phyloP scores from a whole-genome alignment of 2,797 vertebrate genomes.

The Columba guinea region DNA sequence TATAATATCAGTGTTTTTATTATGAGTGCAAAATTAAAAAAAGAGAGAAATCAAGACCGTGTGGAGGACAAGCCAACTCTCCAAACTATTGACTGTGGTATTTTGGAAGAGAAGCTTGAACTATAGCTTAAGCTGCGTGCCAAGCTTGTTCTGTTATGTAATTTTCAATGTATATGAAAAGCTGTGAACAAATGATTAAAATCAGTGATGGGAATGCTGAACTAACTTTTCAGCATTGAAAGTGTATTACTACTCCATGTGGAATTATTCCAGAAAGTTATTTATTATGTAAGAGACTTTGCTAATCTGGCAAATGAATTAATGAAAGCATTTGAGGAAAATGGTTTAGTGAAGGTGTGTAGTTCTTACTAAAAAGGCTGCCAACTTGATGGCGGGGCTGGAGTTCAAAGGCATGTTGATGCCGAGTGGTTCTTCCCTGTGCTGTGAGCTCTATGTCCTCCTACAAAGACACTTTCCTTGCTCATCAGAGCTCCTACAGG shows the following conservation, averaged over 20 bases:
- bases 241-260: conserved; percentile 19
- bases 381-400: not conserved
- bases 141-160: not conserved
- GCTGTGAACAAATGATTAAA: conserved; percentile 19
- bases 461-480: rapidly evolving
- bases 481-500: not conserved
- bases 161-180: not conserved
- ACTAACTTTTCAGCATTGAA: conserved; percentile 27
- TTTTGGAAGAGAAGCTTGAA: not conserved
- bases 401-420: not conserved
- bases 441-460: not conserved
- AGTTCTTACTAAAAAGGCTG: not conserved
- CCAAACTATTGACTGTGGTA: not conserved
- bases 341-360: not conserved
- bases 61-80: not conserved
- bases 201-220: conserved; percentile 26
- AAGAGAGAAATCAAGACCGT: not conserved
- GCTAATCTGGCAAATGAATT: not conserved
- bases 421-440: not conserved
- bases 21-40: not conserved
- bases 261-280: conserved; percentile 64
- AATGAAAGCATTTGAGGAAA: conserved; percentile 11
- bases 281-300: conserved; percentile 56
- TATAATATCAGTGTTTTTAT: not conserved
- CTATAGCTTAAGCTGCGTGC: not conserved